Evolutionary conservation across 2,113 vertebrate species (phyloP).

Genomic region (Mustelus asterias): DNA sequence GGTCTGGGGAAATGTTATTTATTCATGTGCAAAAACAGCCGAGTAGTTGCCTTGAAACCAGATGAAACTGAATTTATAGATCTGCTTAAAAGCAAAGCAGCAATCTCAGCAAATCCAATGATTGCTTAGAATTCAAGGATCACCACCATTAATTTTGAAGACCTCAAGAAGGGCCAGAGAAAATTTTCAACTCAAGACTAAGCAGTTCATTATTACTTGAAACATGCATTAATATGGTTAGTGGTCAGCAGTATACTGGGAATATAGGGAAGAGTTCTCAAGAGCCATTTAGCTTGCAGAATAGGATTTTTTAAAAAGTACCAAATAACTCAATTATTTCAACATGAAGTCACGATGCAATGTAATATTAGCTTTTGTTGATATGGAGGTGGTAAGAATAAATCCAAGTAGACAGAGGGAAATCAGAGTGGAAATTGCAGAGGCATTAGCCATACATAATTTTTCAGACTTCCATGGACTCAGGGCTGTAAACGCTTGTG

Average conservation of each 20-base stretch:
- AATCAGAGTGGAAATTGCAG: too few species aligned
- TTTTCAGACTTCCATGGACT: too few species aligned
- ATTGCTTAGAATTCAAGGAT: neutral
- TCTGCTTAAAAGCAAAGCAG: neutral
- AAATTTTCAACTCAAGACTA: neutral
- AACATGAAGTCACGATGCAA: neutral
- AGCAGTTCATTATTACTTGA: neutral
- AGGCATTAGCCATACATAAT: too few species aligned
- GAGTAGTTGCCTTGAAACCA: neutral
- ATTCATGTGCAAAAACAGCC: neutral
- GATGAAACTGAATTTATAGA: neutral
- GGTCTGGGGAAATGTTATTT: neutral
- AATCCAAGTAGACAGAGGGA: neutral
- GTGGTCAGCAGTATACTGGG: neutral
- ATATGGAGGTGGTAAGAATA: neutral
- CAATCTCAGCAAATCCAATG: neutral
- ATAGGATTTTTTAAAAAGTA: neutral
- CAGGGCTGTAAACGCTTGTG: too few species aligned
- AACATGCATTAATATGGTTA: neutral
- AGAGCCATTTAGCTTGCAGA: neutral
- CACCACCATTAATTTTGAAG: neutral
- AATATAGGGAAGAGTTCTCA: neutral
- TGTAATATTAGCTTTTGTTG: too few species aligned
- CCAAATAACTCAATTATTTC: neutral
- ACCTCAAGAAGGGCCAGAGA: neutral